These are phyloP conservation scores for Pelagia noctiluca DNA, from an alignment of 30 jellyfish, hydroid and myxozoan species.

Conservation along the genomic window DNA sequence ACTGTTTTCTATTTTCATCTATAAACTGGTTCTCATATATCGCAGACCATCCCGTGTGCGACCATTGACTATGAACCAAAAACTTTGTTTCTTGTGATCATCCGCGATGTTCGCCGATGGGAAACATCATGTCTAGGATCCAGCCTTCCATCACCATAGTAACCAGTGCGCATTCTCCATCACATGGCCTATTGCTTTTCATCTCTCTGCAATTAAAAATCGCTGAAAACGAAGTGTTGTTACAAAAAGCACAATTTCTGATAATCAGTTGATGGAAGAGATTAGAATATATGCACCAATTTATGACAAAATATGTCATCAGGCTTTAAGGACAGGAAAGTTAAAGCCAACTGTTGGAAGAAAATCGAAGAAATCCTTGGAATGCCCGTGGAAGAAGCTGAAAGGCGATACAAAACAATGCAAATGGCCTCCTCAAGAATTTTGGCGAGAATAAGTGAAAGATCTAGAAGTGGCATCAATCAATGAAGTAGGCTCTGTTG, in stretches of 20 bases:
- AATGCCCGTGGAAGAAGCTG: constrained; percentile 18
- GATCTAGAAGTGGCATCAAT: constrained; percentile 51
- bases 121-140: too few species aligned
- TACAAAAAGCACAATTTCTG: too few species aligned
- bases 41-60: constrained; percentile 23
- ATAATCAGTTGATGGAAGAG: constrained; percentile 35
- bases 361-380: constrained; percentile 34
- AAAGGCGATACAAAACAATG: constrained; percentile 31
- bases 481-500: constrained; percentile 27
- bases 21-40: constrained; percentile 24
- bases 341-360: constrained; percentile 57
- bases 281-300: constrained; percentile 36
- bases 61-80: constrained; percentile 33
- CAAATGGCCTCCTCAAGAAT: constrained; percentile 26
- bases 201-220: too few species aligned
- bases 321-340: constrained; percentile 27
- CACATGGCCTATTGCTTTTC: too few species aligned
- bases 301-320: constrained; percentile 32
- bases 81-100: constrained; percentile 34
- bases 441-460: constrained; percentile 10
- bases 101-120: constrained; percentile 26
- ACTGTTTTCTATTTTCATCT: too few species aligned
- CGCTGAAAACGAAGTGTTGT: too few species aligned
- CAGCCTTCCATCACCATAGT: too few species aligned
- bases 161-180: too few species aligned